A percentile compares a stretch with the other conserved stretches of the same genome.
These are phyloP conservation scores for Aurelia coerulea DNA, from an alignment of 30 jellyfish, hydroid and myxozoan genomes.

Conservation along the genomic window DNA sequence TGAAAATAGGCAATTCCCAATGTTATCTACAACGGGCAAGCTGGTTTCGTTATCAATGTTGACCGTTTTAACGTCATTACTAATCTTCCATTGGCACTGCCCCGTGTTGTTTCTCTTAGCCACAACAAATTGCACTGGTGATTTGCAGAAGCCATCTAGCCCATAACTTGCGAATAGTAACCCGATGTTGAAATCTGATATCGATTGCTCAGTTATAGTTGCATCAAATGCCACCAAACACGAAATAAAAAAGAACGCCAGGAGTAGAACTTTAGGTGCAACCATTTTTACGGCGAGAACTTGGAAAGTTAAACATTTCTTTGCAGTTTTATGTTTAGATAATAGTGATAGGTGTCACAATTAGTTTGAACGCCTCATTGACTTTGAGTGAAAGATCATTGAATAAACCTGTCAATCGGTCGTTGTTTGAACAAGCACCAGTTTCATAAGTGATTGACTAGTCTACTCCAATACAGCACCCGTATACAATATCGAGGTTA, in stretches of 20 bases:
- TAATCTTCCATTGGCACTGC: slow-evolving; percentile 46
- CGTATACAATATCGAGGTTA: no score
- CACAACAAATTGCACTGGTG: slow-evolving; percentile 64
- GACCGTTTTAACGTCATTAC: slow-evolving; percentile 20
- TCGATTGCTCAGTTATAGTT: slow-evolving; percentile 10
- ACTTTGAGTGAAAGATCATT: slow-evolving; percentile 9
- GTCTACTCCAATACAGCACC: no score
- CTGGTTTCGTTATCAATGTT: slow-evolving; percentile 28
- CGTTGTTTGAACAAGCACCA: not conserved
- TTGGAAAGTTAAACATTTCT: no score
- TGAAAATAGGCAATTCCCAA: slow-evolving; percentile 51
- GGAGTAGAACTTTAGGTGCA: no score
- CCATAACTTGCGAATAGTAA: slow-evolving; percentile 37
- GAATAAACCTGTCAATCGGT: not conserved
- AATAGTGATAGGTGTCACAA: not conserved
- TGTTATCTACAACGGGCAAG: slow-evolving; percentile 43
- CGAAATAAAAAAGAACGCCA: no score
- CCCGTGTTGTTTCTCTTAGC: slow-evolving; percentile 43
- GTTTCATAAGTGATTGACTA: not conserved
- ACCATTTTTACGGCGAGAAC: no score
- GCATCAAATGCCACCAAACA: not conserved
- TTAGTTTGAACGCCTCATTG: not conserved
- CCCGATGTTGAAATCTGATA: slow-evolving; percentile 48
- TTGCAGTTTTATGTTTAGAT: no score
- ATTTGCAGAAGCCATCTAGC: slow-evolving; percentile 39